phyloP scores from a whole-genome alignment of 2,797 vertebrate genomes.

The Lithobates sylvaticus region DNA sequence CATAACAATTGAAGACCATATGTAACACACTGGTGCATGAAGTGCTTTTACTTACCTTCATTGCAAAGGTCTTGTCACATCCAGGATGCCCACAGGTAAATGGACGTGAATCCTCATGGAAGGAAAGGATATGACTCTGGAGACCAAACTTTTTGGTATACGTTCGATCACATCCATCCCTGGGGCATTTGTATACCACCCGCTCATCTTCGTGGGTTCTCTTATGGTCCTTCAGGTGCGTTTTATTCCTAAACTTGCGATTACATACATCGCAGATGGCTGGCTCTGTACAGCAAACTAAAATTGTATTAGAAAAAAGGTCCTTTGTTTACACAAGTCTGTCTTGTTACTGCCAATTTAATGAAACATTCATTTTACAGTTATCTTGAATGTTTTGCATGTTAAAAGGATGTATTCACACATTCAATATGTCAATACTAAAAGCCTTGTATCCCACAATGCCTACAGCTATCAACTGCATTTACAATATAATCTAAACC shows the following conservation, averaged over 20 bases:
- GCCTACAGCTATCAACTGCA: too few species aligned
- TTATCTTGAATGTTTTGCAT: too few species aligned
- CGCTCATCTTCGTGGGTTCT: conserved; percentile 76
- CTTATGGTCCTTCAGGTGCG: conserved; percentile 83
- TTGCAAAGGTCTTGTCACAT: conserved; percentile 86
- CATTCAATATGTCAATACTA: too few species aligned
- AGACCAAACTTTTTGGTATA: conserved; percentile 87
- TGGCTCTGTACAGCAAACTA: conserved; percentile 70
- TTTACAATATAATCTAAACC: too few species aligned
- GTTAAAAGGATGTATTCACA: too few species aligned
- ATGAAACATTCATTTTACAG: too few species aligned
- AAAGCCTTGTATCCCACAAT: too few species aligned
- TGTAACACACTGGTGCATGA: too few species aligned
- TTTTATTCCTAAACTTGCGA: conserved; percentile 80
- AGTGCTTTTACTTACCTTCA: conserved; percentile 79
- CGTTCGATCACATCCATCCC: conserved; percentile 80
- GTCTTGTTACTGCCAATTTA: too few species aligned
- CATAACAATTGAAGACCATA: too few species aligned
- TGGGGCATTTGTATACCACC: conserved; percentile 76
- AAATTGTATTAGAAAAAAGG: background rate
- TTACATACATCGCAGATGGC: conserved; percentile 80
- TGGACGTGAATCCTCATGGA: conserved; percentile 83
- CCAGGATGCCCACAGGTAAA: conserved; percentile 80
- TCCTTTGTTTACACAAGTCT: background rate
- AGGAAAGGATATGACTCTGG: conserved; percentile 86